A percentile compares a stretch with the other conserved stretches of the same genome.
phyloP scores from a whole-genome alignment of 2,113 vertebrate genomes.

The Psittacula cyanocephala region DNA sequence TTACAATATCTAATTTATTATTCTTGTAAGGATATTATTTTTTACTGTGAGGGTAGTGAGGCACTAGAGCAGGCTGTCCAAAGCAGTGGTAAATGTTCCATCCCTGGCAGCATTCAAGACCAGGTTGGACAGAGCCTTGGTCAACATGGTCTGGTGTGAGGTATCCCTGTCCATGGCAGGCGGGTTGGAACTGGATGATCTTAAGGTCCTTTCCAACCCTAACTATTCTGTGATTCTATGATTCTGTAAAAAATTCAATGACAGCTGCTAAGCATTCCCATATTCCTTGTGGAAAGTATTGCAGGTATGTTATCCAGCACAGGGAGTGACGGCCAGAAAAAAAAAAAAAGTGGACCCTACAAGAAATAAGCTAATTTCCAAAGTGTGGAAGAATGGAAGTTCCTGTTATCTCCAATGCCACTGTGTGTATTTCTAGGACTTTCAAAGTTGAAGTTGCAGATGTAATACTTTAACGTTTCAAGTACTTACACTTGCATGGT shows the following conservation, averaged over 20 bases:
- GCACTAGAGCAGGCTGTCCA: not conserved
- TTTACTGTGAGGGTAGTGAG: not conserved
- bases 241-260: not conserved
- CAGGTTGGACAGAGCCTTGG: not conserved
- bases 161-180: not conserved
- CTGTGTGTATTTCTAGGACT: not conserved
- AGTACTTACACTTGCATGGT: not conserved
- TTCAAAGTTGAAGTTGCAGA: not conserved
- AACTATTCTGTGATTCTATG: not conserved
- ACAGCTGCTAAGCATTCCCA: not conserved
- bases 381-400: not conserved
- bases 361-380: not conserved
- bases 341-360: not conserved
- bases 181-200: not conserved
- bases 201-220: not conserved
- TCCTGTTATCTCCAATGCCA: not conserved
- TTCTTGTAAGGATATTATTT: not conserved
- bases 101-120: not conserved
- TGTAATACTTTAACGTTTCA: not conserved
- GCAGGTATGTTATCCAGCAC: not conserved
- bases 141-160: no score
- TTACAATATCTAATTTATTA: no score
- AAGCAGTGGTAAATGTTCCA: not conserved
- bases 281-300: not conserved
- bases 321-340: not conserved